Evolutionary conservation across 2,113 vertebrate genomes (phyloP).

Genomic region (Prionailurus viverrinus): DNA sequence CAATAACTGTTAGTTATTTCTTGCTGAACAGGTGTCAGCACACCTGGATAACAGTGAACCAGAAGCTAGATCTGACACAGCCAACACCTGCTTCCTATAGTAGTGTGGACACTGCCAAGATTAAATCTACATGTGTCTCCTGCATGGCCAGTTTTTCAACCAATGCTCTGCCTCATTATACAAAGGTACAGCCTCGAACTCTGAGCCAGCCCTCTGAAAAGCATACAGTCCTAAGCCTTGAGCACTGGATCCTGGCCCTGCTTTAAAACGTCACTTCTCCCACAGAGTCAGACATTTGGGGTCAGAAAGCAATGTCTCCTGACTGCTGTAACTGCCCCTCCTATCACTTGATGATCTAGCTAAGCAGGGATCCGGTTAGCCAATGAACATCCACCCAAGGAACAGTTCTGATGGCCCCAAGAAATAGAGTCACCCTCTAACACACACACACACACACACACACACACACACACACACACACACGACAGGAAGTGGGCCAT

Average conservation of each 20-base stretch:
- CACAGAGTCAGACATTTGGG: not conserved
- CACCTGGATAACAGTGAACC: not conserved
- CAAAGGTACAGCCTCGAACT: not conserved
- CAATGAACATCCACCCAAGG: not conserved
- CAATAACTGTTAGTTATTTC: not conserved
- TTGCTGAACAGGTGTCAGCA: not conserved
- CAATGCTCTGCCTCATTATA: not conserved
- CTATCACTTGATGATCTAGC: not conserved
- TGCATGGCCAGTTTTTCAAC: not conserved
- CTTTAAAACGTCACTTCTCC: not conserved
- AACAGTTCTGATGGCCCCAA: not conserved
- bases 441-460: rapidly evolving
- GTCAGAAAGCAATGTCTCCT: not conserved
- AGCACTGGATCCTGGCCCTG: not conserved
- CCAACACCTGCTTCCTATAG: not conserved
- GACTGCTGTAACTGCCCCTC: not conserved
- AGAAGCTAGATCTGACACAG: not conserved
- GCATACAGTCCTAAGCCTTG: not conserved
- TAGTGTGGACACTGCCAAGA: not conserved
- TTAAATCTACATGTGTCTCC: not conserved
- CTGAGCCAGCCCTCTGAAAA: not conserved
- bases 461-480: not conserved
- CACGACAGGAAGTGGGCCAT: not conserved
- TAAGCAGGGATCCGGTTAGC: not conserved
- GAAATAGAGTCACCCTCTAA: not conserved